A percentile compares a stretch with the other conserved stretches of the same genome.
Evolutionary conservation across 1,140 invertebrate genomes (phyloP).

Genomic region (Drosophila pandora): DNA sequence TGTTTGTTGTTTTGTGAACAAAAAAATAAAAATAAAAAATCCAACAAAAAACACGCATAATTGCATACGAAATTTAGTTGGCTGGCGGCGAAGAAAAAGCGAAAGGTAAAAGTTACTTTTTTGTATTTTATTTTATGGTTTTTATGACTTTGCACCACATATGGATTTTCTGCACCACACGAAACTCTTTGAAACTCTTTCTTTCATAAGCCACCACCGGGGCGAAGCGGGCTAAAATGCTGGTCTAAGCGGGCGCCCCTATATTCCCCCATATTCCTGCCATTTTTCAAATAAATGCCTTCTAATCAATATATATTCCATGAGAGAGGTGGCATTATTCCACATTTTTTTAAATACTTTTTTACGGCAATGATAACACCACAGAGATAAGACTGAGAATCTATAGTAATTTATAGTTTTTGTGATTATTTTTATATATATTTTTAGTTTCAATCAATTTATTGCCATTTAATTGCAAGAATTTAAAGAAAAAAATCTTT

Average conservation of each 20-base stretch:
- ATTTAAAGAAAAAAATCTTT: too few species aligned
- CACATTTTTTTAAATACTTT: neutral
- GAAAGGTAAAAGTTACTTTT: constrained; percentile 59
- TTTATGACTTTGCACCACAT: constrained; percentile 12
- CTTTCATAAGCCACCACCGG: neutral
- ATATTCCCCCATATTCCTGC: neutral
- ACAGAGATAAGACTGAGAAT: too few species aligned
- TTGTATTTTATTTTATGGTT: constrained; percentile 1
- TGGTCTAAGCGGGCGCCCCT: neutral
- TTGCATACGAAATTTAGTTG: constrained; percentile 22
- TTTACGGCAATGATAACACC: too few species aligned
- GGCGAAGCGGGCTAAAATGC: neutral
- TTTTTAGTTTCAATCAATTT: too few species aligned
- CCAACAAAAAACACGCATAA: constrained; percentile 12
- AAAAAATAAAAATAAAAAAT: neutral
- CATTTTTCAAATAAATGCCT: constrained; percentile 2
- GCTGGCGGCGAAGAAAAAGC: constrained; percentile 36
- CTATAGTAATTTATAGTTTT: too few species aligned
- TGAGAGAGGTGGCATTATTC: neutral
- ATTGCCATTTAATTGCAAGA: too few species aligned
- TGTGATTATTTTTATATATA: too few species aligned
- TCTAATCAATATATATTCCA: constrained; percentile 9
- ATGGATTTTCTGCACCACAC: neutral
- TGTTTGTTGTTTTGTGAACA: constrained; percentile 11
- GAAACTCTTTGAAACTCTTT: neutral